Conservation (phyloP, 2,797 vertebrate genomes). For the Paedocypris micromegethes region DNA sequence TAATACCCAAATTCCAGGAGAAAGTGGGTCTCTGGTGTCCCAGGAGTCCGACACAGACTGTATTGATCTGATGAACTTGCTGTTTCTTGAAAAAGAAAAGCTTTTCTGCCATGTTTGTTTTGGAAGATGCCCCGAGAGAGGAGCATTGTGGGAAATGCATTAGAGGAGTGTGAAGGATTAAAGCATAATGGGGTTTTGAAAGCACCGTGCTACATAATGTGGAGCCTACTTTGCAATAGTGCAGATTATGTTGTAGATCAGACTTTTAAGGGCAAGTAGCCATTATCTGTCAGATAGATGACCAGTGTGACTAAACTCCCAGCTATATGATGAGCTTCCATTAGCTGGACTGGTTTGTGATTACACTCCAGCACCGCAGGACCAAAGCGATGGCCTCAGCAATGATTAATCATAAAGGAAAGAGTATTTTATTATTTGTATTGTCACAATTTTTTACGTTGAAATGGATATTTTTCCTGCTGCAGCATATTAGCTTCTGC, state of each 20-base stretch:
- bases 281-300: slow-evolving; percentile 73
- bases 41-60: slow-evolving; percentile 54
- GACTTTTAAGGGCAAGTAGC: slow-evolving; percentile 78
- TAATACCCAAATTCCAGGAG: slow-evolving; percentile 51
- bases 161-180: slow-evolving; percentile 75
- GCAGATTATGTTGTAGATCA: slow-evolving; percentile 79
- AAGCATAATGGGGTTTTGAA: slow-evolving; percentile 79
- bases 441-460: too few relatives aligned
- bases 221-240: slow-evolving; percentile 76
- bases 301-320: slow-evolving; percentile 68
- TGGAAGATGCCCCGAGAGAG: slow-evolving; percentile 58
- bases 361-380: slow-evolving; percentile 66
- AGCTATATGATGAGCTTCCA: slow-evolving; percentile 70
- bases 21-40: slow-evolving; percentile 56
- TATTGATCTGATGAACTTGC: slow-evolving; percentile 67
- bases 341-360: slow-evolving; percentile 69
- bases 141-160: slow-evolving; percentile 75
- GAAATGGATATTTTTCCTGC: too few relatives aligned
- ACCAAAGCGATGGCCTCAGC: slow-evolving; percentile 66
- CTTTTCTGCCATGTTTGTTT: slow-evolving; percentile 71
- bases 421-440: not conserved
- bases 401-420: slow-evolving; percentile 53
- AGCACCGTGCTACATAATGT: slow-evolving; percentile 74
- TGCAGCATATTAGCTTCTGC: too few relatives aligned
- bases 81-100: slow-evolving; percentile 71